Evolutionary conservation across 1,140 invertebrate genomes (phyloP).

Genomic region (Zaprionus nigranus): DNA sequence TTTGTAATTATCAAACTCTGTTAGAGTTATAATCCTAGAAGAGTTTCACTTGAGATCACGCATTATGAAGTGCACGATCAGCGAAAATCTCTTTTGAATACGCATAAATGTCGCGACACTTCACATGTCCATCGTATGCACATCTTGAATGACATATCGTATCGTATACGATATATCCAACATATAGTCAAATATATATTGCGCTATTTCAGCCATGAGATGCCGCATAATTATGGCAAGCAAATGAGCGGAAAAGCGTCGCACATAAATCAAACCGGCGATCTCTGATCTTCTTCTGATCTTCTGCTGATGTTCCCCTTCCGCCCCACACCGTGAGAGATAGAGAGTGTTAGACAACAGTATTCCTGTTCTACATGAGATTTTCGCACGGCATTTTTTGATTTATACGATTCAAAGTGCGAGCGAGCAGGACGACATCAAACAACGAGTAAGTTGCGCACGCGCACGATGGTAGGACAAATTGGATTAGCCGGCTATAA

Average conservation of each 20-base stretch:
- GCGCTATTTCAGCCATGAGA: conserved; percentile 13
- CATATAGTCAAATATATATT: conserved; percentile 1
- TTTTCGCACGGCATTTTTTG: conserved; percentile 27
- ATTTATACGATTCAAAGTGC: conserved; percentile 74
- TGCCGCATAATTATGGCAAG: conserved; percentile 5
- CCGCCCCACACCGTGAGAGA: background rate
- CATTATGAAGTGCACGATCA: no score
- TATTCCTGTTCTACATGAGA: conserved; percentile 15
- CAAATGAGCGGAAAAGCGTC: conserved; percentile 57
- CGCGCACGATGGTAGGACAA: conserved; percentile 35
- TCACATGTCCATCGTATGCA: background rate
- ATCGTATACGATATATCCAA: background rate
- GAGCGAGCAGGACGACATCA: conserved; percentile 34
- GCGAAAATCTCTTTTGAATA: no score
- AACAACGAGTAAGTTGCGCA: conserved; percentile 46
- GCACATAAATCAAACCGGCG: conserved; percentile 56
- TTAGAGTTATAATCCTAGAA: no score
- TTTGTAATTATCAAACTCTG: no score
- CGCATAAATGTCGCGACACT: no score
- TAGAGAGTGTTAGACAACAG: conserved; percentile 20
- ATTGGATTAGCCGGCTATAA: conserved; percentile 53
- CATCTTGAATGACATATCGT: background rate
- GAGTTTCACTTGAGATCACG: no score
- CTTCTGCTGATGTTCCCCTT: background rate
- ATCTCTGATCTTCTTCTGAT: conserved; percentile 3